Percentiles rank a stretch among this genome's conserved stretches.
Conservation (phyloP, 2,113 vertebrate species). For the Onychorhynchus coronatus region DNA sequence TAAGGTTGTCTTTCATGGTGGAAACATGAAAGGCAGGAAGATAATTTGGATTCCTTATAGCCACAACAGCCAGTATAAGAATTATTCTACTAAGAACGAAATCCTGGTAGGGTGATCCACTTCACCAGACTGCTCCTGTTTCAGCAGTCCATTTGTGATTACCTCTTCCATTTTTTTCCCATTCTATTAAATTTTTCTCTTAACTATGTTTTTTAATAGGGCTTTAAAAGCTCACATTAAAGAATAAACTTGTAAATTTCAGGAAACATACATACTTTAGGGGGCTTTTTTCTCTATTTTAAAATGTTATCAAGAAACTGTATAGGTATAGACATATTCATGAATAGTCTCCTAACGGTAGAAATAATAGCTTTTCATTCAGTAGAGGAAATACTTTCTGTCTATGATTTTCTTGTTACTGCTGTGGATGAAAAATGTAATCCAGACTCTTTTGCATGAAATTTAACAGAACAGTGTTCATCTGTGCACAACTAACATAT, state of each 20-base stretch:
- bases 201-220: neutral
- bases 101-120: neutral
- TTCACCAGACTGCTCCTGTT: neutral
- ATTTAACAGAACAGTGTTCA: neutral
- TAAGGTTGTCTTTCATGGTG: neutral
- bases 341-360: neutral
- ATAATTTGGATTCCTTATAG: neutral
- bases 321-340: neutral
- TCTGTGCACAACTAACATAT: neutral
- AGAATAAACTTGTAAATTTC: neutral
- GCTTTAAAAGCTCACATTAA: neutral
- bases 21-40: neutral
- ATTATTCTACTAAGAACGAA: neutral
- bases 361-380: neutral
- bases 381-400: constrained; percentile 4
- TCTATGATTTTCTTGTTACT: neutral
- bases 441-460: neutral
- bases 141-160: neutral
- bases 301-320: neutral
- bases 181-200: neutral
- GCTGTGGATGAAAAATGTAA: neutral
- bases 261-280: neutral
- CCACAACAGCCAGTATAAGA: neutral
- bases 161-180: neutral
- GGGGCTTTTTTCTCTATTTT: neutral